These are phyloP conservation scores for Helleia helle DNA, from an alignment of 2,888 invertebrate genomes.

Conservation along the genomic window DNA sequence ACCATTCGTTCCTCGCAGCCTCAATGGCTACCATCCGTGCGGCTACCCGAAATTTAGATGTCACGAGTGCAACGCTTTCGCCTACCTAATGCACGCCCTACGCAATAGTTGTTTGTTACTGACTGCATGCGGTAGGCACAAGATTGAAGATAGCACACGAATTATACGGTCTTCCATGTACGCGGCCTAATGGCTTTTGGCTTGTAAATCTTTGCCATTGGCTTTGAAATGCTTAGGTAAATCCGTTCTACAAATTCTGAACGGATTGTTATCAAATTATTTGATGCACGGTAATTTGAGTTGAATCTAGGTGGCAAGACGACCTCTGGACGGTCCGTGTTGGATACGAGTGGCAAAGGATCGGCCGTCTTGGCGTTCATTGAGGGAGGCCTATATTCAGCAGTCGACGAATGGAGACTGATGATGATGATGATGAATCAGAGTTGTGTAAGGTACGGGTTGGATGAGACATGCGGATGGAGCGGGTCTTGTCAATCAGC, in stretches of 20 bases:
- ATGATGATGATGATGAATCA: too few relatives aligned
- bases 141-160: constrained; percentile 65
- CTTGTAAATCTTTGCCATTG: constrained; percentile 28
- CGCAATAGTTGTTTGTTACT: constrained; percentile 64
- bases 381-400: too few relatives aligned
- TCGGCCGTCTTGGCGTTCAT: too few relatives aligned
- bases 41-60: constrained; percentile 71
- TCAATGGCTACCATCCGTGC: constrained; percentile 32
- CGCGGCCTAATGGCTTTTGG: constrained; percentile 32
- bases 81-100: constrained; percentile 51
- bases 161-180: constrained; percentile 49
- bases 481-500: too few relatives aligned
- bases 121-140: constrained; percentile 46
- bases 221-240: constrained; percentile 16
- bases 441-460: too few relatives aligned
- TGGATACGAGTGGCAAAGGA: too few relatives aligned
- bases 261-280: constrained; percentile 1
- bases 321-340: too few relatives aligned
- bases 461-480: too few relatives aligned
- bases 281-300: too few relatives aligned
- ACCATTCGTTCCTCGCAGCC: constrained; percentile 9
- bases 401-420: too few relatives aligned
- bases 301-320: too few relatives aligned
- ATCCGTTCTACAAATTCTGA: constrained; percentile 16
- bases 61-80: constrained; percentile 60